Evolutionary conservation across 2,888 invertebrate genomes (phyloP), one percentile per base, ranked within the genome.

Genomic region (Cerceris rybyensis): DNA sequence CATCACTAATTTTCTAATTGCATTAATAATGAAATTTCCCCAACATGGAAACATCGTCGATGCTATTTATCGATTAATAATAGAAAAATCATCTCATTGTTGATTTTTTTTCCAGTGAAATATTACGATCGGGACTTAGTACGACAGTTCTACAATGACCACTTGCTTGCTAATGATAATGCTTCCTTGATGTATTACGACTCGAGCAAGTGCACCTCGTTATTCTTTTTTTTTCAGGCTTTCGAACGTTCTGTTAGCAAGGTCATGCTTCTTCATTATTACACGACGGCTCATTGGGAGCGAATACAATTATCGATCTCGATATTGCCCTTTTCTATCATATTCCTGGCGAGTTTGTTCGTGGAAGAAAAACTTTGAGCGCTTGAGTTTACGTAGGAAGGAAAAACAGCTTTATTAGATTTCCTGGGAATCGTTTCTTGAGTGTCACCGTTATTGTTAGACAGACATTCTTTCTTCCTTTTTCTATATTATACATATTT

Each of bases 251-350:
- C 46, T 8, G 11, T 46, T 8, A 1, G 46, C 46, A n/a, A 50
- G 50, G 11, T 50, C 50, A 50, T 50, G 5, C 6, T 50, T 50
- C 50, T 50, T 50, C n/a, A 50, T 50, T 50, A 50, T 50, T 50
- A n/a, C 50, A n/a, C 50, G n/a, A 50, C n/a, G 6, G 50, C n/a
- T 11, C 50, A n/a, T 50, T 11, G 9, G 13, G n/a, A 11, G 6
- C n/a, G 13, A n/a, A 50, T 11, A 50, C 50, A 50, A 50, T 50
- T 50, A 50, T 50, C n/a, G 50, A 50, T 50, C 50, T n/a, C n/a
- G 50, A 50, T 50, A 50, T 2, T 50, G 50, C 50, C 50, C 50
- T 50, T 50, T 50, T 50, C 50, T 7, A 50, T 7, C n/a, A n/a
- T 50, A 50, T 13, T n/a, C 13, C 50, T 11, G n/a, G 50, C 11